Conservation (phyloP, 1,140 invertebrate species). For the Drosophila murphyi region DNA sequence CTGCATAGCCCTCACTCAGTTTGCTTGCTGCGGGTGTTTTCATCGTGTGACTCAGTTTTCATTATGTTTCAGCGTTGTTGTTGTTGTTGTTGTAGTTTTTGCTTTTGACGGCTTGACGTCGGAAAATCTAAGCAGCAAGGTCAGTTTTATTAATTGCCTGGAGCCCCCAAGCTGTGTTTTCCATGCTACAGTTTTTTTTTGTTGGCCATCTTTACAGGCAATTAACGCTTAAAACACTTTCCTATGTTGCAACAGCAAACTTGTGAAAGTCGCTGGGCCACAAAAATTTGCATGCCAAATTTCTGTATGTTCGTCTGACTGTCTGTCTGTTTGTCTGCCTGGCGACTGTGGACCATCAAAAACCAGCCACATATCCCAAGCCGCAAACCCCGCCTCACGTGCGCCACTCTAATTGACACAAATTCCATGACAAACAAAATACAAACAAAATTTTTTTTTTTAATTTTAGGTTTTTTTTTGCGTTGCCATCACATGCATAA, state of each 20-base stretch:
- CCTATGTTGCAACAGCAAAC: constrained; percentile 69
- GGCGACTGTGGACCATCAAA: constrained; percentile 19
- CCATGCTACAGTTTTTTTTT: constrained; percentile 41
- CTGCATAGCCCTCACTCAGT: constrained; percentile 58
- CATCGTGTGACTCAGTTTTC: constrained; percentile 55
- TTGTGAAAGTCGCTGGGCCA: constrained; percentile 66
- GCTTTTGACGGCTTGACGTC: constrained; percentile 22
- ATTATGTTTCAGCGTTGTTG: background rate
- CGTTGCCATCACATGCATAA: constrained; percentile 59
- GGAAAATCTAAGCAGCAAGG: constrained; percentile 73
- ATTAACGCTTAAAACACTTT: constrained; percentile 78
- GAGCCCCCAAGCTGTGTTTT: constrained; percentile 43
- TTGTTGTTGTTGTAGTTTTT: constrained; percentile 21
- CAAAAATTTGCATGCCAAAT: constrained; percentile 72
- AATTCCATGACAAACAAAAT: constrained; percentile 75
- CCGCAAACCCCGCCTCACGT: constrained; percentile 48
- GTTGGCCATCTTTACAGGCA: constrained; percentile 76
- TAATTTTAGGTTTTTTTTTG: constrained; percentile 22
- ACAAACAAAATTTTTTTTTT: constrained; percentile 33
- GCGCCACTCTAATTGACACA: constrained; percentile 72
- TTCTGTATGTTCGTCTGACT: background rate
- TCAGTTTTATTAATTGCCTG: constrained; percentile 79
- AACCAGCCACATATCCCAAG: constrained; percentile 16
- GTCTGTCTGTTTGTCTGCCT: background rate
- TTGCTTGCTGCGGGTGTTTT: constrained; percentile 4